Conservation (phyloP, 2,797 vertebrate species). For the Potorous gilbertii region DNA sequence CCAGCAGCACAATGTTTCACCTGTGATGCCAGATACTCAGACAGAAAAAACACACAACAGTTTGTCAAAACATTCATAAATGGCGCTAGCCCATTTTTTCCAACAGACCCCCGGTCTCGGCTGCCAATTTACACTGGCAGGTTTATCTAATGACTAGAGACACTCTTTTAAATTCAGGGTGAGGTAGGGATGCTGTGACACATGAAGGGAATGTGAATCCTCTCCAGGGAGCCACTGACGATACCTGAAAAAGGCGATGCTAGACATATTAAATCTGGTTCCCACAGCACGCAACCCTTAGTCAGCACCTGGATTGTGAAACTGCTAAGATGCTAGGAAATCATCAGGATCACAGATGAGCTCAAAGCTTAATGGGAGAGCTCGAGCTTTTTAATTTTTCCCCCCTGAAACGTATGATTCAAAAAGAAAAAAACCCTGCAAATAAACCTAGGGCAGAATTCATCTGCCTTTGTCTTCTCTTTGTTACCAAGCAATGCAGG, state of each 20-base stretch:
- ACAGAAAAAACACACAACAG: constrained; percentile 75
- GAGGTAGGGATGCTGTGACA: constrained; percentile 63
- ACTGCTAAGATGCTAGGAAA: constrained; percentile 54
- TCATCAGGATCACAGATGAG: constrained; percentile 6
- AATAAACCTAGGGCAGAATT: constrained; percentile 56
- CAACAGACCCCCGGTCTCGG: background rate
- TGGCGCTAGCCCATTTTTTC: constrained; percentile 47
- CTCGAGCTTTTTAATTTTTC: constrained; percentile 27
- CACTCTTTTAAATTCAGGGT: constrained; percentile 48
- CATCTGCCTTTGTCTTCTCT: constrained; percentile 76
- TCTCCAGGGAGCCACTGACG: constrained; percentile 35
- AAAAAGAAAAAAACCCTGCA: constrained; percentile 6
- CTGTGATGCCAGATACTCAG: constrained; percentile 78
- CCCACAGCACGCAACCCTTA: constrained; percentile 64
- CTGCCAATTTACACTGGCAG: constrained; percentile 65
- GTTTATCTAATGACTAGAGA: constrained; percentile 55
- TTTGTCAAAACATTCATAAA: constrained; percentile 82
- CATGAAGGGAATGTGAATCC: constrained; percentile 52
- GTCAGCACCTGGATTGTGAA: constrained; percentile 65
- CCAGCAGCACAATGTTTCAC: constrained; percentile 79
- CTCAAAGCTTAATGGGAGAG: constrained; percentile 34
- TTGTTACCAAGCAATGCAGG: constrained; percentile 63
- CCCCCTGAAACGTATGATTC: constrained; percentile 16
- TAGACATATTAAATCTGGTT: constrained; percentile 62
- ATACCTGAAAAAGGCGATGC: constrained; percentile 53